Percentiles rank a stretch among this genome's conserved stretches.
Evolutionary conservation across 2,888 invertebrate species (phyloP).

Genomic region (Noctua pronuba): DNA sequence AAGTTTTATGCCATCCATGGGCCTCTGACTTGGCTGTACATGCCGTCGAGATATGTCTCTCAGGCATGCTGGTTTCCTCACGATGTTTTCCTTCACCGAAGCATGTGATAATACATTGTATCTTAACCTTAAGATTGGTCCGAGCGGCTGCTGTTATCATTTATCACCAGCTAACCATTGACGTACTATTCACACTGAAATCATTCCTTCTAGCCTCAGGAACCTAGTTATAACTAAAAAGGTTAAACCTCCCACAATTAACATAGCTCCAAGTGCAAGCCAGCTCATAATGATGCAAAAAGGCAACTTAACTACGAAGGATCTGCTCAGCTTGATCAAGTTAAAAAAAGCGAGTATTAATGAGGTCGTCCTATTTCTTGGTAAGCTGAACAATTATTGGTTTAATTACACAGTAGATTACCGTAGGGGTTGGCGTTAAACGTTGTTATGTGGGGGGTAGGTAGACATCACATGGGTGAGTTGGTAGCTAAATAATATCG

Average conservation of each 20-base stretch:
- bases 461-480: neutral
- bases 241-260: constrained; percentile 5
- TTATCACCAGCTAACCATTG: too few species aligned
- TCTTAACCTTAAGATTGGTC: too few species aligned
- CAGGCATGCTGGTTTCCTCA: too few species aligned
- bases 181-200: neutral
- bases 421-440: constrained; percentile 67
- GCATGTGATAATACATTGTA: too few species aligned
- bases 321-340: constrained; percentile 45
- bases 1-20: too few species aligned
- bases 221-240: neutral
- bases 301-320: constrained; percentile 14
- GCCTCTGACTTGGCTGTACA: too few species aligned
- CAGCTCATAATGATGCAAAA: constrained; percentile 30
- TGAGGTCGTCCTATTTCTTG: constrained; percentile 77
- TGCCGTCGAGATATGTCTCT: too few species aligned
- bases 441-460: constrained; percentile 63
- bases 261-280: constrained; percentile 19
- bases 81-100: too few species aligned
- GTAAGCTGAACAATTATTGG: constrained; percentile 83
- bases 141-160: too few species aligned
- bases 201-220: neutral
- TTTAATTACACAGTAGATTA: constrained; percentile 77
- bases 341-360: constrained; percentile 74
- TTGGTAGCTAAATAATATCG: constrained; percentile 10